These are phyloP conservation scores for Gymnoscelis rufifasciata DNA, from an alignment of 2,888 invertebrate genomes.

Conservation along the genomic window DNA sequence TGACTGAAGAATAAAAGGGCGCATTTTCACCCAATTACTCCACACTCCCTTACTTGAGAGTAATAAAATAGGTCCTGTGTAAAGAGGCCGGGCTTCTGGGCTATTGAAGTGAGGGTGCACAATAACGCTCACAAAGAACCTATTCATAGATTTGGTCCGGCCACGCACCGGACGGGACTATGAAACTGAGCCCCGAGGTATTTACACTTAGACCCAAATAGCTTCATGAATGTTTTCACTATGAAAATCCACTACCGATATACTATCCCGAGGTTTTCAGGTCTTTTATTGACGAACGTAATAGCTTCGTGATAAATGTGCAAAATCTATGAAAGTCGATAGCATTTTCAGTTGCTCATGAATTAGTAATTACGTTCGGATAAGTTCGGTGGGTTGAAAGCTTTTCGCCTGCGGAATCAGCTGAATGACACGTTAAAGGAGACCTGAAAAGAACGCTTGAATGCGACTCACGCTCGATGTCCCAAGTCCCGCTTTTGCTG, in stretches of 20 bases:
- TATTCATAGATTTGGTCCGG: constrained; percentile 47
- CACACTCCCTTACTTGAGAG: constrained; percentile 15
- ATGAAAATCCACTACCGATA: constrained; percentile 2
- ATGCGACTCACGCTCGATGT: background rate
- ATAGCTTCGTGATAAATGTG: background rate
- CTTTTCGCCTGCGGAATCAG: background rate
- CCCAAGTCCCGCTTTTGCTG: background rate
- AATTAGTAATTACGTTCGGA: background rate
- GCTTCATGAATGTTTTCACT: constrained; percentile 11
- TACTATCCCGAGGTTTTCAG: constrained; percentile 1
- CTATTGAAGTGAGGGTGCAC: constrained; percentile 43
- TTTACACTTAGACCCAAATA: background rate
- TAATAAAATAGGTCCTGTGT: constrained; percentile 40
- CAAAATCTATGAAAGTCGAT: background rate
- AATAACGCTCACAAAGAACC: constrained; percentile 49
- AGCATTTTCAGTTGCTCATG: background rate
- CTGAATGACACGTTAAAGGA: background rate
- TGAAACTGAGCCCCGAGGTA: constrained; percentile 4
- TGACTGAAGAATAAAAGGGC: constrained; percentile 2
- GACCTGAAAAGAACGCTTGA: background rate
- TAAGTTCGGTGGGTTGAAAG: background rate
- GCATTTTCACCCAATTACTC: constrained; percentile 19
- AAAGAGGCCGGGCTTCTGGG: constrained; percentile 36
- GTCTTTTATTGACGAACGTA: background rate
- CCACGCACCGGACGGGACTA: constrained; percentile 25